Conservation (phyloP, 2,797 vertebrate genomes). For the Chaetophractus vellerosus region DNA sequence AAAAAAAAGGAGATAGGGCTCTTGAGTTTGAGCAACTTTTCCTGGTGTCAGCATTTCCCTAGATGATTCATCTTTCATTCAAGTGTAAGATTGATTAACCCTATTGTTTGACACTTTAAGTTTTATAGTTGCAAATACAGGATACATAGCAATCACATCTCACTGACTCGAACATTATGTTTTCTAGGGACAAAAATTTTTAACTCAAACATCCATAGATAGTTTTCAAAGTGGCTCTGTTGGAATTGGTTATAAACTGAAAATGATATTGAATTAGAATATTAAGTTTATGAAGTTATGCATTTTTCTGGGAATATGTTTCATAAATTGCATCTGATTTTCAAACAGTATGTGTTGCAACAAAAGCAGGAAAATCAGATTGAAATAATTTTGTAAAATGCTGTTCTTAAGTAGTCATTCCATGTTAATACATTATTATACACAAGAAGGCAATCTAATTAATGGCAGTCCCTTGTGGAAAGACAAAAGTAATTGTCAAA, state of each 20-base stretch:
- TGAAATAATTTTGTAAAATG: slow-evolving; percentile 31
- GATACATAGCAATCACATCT: not conserved
- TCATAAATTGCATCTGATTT: not conserved
- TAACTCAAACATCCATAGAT: not conserved
- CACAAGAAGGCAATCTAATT: not conserved
- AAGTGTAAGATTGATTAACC: not conserved
- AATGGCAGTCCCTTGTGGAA: not conserved
- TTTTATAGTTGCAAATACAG: not conserved
- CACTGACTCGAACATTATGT: not conserved
- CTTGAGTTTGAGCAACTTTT: not conserved
- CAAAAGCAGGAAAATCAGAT: not conserved
- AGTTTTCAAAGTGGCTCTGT: not conserved
- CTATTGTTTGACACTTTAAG: not conserved
- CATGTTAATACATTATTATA: not conserved
- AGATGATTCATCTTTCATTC: not conserved
- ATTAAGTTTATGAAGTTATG: not conserved
- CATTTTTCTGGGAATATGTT: slow-evolving; percentile 27
- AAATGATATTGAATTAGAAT: not conserved
- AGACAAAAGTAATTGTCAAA: not conserved
- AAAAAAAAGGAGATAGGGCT: not conserved
- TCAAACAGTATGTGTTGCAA: not conserved
- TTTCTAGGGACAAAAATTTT: not conserved
- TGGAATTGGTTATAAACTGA: not conserved
- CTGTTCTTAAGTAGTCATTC: not conserved
- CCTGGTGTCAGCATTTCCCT: not conserved